phyloP scores from a whole-genome alignment of 30 jellyfish, hydroid and myxozoan genomes.

The Aurelia aurita complex sp. Pacific region DNA sequence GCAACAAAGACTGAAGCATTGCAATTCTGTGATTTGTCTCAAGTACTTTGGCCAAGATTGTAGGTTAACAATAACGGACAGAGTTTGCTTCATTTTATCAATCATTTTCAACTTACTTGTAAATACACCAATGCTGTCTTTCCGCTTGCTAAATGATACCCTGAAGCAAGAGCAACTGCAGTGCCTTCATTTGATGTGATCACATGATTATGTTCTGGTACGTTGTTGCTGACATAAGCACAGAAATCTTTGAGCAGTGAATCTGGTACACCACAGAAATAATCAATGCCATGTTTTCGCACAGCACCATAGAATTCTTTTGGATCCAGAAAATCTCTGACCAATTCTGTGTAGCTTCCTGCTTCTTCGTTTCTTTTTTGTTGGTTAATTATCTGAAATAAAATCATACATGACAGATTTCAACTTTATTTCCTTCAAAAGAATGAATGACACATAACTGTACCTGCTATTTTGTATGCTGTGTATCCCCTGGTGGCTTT shows the following conservation, averaged over 20 bases:
- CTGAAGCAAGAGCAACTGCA: constrained; percentile 99
- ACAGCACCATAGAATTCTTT: constrained; percentile 89
- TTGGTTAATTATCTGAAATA: constrained; percentile 74
- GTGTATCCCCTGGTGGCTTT: too few relatives aligned
- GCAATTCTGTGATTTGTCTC: too few relatives aligned
- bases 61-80: too few relatives aligned
- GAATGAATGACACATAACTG: too few relatives aligned
- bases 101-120: constrained; percentile 69
- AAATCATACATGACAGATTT: not conserved
- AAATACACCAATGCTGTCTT: constrained; percentile 95
- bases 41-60: too few relatives aligned
- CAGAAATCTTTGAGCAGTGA: constrained; percentile 95
- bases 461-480: too few relatives aligned
- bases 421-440: too few relatives aligned
- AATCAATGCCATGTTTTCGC: constrained; percentile 94
- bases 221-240: constrained; percentile 93
- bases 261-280: constrained; percentile 98
- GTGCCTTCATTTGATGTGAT: constrained; percentile 98
- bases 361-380: constrained; percentile 90
- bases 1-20: too few relatives aligned
- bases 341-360: constrained; percentile 95
- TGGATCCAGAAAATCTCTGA: constrained; percentile 95
- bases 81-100: not conserved
- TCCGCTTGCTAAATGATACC: constrained; percentile 95
- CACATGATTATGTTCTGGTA: constrained; percentile 77